Evolutionary conservation across 2,888 invertebrate genomes (phyloP).

Genomic region (Diaprepes abbreviatus): DNA sequence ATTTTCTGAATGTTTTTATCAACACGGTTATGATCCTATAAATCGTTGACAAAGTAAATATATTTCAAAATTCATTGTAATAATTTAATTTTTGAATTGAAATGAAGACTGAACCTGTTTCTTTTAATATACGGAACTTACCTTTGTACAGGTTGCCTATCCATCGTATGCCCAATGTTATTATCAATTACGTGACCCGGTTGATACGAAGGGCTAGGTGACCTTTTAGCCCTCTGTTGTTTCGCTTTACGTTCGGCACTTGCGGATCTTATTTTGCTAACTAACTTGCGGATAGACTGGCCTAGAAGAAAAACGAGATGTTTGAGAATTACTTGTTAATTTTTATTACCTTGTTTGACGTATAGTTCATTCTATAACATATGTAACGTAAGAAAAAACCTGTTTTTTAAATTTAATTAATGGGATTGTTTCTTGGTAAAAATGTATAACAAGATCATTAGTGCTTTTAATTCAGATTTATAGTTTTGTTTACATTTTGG

Average conservation of each 20-base stretch:
- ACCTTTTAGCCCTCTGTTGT: slow-evolving; percentile 70
- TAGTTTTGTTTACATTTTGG: no score
- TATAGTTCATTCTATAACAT: slow-evolving; percentile 14
- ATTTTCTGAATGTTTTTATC: no score
- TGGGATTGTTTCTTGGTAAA: no score
- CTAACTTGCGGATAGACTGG: slow-evolving; percentile 85
- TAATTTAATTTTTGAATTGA: no score
- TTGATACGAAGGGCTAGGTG: slow-evolving; percentile 74
- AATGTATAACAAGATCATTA: no score
- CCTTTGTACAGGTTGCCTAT: slow-evolving; percentile 60
- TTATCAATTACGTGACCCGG: slow-evolving; percentile 71
- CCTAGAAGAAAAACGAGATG: slow-evolving; percentile 68
- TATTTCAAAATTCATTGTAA: no score
- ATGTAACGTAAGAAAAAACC: background rate
- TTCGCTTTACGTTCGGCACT: slow-evolving; percentile 76
- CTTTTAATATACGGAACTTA: no score
- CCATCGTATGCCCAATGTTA: slow-evolving; percentile 66
- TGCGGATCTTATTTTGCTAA: slow-evolving; percentile 85
- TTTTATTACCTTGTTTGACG: slow-evolving; percentile 24
- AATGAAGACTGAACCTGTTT: no score
- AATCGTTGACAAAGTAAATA: no score
- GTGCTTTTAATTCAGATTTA: no score
- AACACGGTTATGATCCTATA: no score
- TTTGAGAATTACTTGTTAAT: slow-evolving; percentile 19
- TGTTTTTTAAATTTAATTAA: no score